Conservation (phyloP, 1,140 invertebrate species). For the Diprion similis region DNA sequence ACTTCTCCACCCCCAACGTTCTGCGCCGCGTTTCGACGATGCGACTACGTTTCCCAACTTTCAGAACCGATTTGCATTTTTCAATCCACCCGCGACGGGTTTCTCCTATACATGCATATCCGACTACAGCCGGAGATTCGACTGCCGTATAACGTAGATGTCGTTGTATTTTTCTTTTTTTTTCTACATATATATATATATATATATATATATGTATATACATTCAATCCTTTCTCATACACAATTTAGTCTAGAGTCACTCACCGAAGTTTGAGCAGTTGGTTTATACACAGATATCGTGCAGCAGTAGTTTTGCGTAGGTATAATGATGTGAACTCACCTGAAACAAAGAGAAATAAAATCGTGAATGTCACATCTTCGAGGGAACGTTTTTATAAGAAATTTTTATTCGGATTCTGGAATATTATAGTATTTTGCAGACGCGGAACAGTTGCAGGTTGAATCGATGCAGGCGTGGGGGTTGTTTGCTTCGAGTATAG, state of each 20-base stretch:
- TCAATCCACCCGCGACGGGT: conserved; percentile 3
- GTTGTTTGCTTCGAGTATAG: too few relatives aligned
- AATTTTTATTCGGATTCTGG: too few relatives aligned
- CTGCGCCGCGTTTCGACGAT: conserved; percentile 31
- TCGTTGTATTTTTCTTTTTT: neutral
- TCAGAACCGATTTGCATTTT: conserved; percentile 51
- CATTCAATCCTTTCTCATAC: too few relatives aligned
- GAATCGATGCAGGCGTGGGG: too few relatives aligned
- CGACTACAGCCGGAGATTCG: neutral
- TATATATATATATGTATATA: too few relatives aligned
- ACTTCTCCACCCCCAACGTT: conserved; percentile 36
- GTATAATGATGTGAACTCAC: neutral
- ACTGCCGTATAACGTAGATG: neutral
- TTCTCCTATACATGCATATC: neutral
- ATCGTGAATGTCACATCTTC: neutral
- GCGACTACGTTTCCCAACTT: conserved; percentile 34
- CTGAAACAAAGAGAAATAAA: conserved; percentile 8
- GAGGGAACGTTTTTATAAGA: too few relatives aligned
- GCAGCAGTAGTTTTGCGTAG: neutral
- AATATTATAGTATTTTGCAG: too few relatives aligned
- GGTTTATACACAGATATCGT: too few relatives aligned
- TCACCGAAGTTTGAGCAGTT: neutral
- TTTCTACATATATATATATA: neutral
- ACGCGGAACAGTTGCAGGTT: too few relatives aligned
- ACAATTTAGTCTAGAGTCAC: neutral